phyloP scores from a whole-genome alignment of 2,797 vertebrate species.

The Ctenochaetus hawaiiensis region DNA sequence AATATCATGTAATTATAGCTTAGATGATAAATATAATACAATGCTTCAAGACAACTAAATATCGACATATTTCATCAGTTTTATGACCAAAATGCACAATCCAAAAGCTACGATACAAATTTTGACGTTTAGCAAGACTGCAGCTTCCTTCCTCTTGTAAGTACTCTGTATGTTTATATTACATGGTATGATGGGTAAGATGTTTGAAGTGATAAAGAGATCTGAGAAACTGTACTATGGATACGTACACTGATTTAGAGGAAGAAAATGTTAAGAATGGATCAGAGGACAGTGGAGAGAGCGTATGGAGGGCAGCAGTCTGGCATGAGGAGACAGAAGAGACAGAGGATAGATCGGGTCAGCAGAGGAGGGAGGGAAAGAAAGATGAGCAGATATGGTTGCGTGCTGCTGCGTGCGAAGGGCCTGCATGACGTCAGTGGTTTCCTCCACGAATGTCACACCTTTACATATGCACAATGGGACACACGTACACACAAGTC shows the following conservation, averaged over 20 bases:
- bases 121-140: constrained; percentile 11
- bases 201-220: constrained; percentile 22
- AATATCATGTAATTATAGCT: too few relatives aligned
- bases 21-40: too few relatives aligned
- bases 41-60: background rate
- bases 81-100: background rate
- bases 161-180: background rate
- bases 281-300: background rate
- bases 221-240: background rate
- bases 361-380: constrained; percentile 7
- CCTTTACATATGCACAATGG: background rate
- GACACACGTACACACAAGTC: background rate
- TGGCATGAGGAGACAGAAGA: constrained; percentile 3
- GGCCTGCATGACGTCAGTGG: constrained; percentile 17
- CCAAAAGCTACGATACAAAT: background rate
- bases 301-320: background rate
- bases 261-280: constrained; percentile 7
- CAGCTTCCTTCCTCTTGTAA: constrained; percentile 1
- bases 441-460: constrained; percentile 26
- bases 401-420: constrained; percentile 8
- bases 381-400: constrained; percentile 4
- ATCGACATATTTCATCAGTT: background rate
- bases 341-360: background rate
- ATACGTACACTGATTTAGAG: background rate
- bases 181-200: background rate